These are phyloP conservation scores for Morone saxatilis DNA, from an alignment of 2,113 vertebrate genomes.

Conservation along the genomic window DNA sequence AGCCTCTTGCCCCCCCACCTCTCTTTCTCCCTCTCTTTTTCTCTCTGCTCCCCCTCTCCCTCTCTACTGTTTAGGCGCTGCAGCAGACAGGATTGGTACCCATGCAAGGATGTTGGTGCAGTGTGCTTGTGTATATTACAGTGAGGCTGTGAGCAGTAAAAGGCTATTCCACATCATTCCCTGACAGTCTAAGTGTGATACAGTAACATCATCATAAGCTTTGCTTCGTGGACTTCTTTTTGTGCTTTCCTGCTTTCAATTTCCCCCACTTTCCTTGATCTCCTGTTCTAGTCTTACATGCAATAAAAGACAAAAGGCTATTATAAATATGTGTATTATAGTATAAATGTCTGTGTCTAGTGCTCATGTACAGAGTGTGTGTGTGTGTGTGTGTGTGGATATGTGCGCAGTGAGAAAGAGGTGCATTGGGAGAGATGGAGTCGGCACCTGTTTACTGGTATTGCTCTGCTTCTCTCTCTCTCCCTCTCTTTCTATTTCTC, in stretches of 20 bases:
- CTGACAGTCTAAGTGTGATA: constrained; percentile 2
- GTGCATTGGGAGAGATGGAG: constrained; percentile 56
- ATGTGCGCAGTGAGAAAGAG: constrained; percentile 40
- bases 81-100: constrained; percentile 72
- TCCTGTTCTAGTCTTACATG: constrained; percentile 14
- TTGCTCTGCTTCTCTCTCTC: constrained; percentile 54
- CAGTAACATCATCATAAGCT: constrained; percentile 1
- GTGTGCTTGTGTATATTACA: constrained; percentile 68
- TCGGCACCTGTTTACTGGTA: constrained; percentile 78
- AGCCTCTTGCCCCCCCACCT: constrained; percentile 37
- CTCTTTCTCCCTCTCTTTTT: constrained; percentile 5
- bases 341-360: background rate
- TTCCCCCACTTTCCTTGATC: background rate
- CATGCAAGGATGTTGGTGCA: constrained; percentile 73
- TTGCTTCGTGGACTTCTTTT: constrained; percentile 17
- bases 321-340: background rate
- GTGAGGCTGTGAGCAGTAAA: constrained; percentile 46
- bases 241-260: background rate
- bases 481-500: background rate
- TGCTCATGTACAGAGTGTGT: constrained; percentile 32
- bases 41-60: constrained; percentile 47
- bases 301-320: constrained; percentile 1
- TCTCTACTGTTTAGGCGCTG: constrained; percentile 68
- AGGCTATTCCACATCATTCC: constrained; percentile 22
- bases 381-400: constrained; percentile 5